Evolutionary conservation across 2,888 invertebrate species (phyloP).

Genomic region (Melitaea athalia): DNA sequence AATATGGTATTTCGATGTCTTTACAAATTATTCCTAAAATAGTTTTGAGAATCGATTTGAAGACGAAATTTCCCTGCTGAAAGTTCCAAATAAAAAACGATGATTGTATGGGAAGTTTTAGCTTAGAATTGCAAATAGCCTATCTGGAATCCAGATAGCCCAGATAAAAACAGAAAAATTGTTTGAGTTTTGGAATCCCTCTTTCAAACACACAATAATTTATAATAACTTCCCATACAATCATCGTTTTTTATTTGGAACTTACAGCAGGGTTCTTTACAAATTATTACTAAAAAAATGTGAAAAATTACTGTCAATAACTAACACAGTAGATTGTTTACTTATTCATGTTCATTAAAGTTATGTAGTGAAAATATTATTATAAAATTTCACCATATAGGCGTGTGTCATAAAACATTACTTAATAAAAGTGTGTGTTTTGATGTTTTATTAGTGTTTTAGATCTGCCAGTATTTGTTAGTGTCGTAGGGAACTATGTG

Average conservation of each 20-base stretch:
- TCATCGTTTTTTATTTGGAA: too few species aligned
- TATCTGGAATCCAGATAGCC: too few species aligned
- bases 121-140: too few species aligned
- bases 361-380: neutral
- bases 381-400: neutral
- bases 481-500: conserved; percentile 17
- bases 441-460: conserved; percentile 10
- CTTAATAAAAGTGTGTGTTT: conserved; percentile 6
- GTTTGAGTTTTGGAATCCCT: too few species aligned
- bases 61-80: too few species aligned
- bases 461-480: conserved; percentile 21
- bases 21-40: conserved; percentile 28
- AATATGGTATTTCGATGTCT: conserved; percentile 36
- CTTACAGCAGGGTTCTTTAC: too few species aligned
- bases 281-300: conserved; percentile 9
- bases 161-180: too few species aligned
- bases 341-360: neutral
- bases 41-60: neutral
- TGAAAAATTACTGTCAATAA: conserved; percentile 7
- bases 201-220: too few species aligned
- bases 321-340: neutral
- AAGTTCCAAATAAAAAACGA: too few species aligned
- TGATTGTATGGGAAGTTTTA: too few species aligned
- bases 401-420: conserved; percentile 2
- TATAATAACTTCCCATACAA: too few species aligned